phyloP scores from a whole-genome alignment of 2,888 invertebrate species.

The Drosophila kambysellisi region DNA sequence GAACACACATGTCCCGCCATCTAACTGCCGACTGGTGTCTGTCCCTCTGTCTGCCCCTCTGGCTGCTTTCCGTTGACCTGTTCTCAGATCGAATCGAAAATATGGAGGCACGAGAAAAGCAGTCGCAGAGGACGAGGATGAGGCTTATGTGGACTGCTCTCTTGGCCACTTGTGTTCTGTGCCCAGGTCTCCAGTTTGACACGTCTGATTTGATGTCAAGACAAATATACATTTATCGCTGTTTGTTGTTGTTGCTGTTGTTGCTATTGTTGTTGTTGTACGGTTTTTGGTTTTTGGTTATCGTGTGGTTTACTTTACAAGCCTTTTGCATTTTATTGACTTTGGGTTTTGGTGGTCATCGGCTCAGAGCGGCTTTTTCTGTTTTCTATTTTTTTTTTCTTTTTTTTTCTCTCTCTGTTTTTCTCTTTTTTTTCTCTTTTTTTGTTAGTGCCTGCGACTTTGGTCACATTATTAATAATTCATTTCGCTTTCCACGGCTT shows the following conservation, averaged over 20 bases:
- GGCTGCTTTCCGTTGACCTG: constrained; percentile 43
- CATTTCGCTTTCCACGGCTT: constrained; percentile 72
- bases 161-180: constrained; percentile 33
- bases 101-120: not conserved
- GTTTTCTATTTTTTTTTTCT: not conserved
- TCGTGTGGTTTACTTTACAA: constrained; percentile 27
- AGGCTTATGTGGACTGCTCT: constrained; percentile 10
- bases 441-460: constrained; percentile 2
- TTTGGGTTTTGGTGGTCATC: constrained; percentile 29
- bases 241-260: constrained; percentile 18
- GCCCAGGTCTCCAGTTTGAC: constrained; percentile 48
- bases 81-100: constrained; percentile 1
- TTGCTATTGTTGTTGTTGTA: constrained; percentile 15
- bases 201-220: constrained; percentile 69
- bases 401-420: not conserved
- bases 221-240: constrained; percentile 59
- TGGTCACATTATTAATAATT: constrained; percentile 72
- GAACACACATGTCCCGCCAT: not conserved
- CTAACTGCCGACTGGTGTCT: no score
- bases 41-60: not conserved
- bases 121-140: not conserved
- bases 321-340: constrained; percentile 45
- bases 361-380: constrained; percentile 12
- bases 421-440: not conserved
- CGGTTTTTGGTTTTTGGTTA: constrained; percentile 23